These are phyloP conservation scores for Arnoldichthys spilopterus DNA, from an alignment of 2,797 vertebrate genomes.

Conservation along the genomic window DNA sequence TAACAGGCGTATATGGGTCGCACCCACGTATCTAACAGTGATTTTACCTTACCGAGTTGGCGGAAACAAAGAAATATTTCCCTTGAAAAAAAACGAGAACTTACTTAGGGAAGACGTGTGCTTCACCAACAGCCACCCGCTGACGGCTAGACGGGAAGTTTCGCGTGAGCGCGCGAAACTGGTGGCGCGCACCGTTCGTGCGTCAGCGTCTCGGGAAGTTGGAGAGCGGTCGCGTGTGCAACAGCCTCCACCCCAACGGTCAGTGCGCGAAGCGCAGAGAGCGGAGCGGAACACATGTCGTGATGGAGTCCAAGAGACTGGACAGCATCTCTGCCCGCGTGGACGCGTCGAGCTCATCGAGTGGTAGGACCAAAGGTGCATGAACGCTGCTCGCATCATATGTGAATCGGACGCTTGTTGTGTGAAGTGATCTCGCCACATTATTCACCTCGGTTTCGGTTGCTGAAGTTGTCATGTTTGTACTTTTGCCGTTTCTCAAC, in stretches of 20 bases:
- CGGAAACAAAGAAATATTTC: no score
- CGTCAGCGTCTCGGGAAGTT: constrained; percentile 47
- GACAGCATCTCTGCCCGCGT: constrained; percentile 85
- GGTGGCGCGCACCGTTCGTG: constrained; percentile 46
- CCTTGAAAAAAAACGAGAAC: not conserved
- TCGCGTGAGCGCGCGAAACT: constrained; percentile 52
- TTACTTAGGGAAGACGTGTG: no score
- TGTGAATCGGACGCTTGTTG: not conserved
- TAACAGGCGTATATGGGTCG: no score
- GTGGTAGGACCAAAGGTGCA: constrained; percentile 84
- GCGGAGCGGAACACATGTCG: not conserved
- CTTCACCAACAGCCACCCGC: not conserved
- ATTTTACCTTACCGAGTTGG: no score
- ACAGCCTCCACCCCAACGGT: not conserved
- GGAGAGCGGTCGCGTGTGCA: not conserved
- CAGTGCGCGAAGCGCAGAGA: not conserved
- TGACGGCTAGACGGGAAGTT: not conserved
- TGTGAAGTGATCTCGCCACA: constrained; percentile 37
- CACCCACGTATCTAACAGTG: no score
- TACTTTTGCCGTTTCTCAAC: constrained; percentile 80
- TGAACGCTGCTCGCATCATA: constrained; percentile 37
- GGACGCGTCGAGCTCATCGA: constrained; percentile 82
- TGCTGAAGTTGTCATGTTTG: constrained; percentile 49
- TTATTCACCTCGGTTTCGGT: not conserved
- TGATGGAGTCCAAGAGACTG: constrained; percentile 83